phyloP scores from a whole-genome alignment of 1,140 invertebrate genomes.

The Doryteuthis pealeii region DNA sequence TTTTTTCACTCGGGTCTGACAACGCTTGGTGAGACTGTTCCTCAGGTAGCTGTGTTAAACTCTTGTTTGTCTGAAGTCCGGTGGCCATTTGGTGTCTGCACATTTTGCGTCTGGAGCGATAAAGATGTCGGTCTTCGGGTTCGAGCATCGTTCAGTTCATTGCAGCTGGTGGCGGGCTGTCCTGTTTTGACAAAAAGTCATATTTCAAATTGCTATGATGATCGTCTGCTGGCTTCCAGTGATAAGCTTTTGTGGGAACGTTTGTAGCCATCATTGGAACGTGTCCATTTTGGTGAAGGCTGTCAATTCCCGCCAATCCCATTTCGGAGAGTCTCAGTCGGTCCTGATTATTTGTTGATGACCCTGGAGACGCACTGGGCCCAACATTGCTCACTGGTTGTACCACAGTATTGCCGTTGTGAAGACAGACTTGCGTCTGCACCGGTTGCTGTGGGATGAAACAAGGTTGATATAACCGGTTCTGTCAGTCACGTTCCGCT shows the following conservation, averaged over 20 bases:
- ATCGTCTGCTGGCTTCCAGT: conserved; percentile 35
- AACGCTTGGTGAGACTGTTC: conserved; percentile 69
- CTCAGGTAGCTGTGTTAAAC: not conserved
- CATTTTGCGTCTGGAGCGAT: conserved; percentile 50
- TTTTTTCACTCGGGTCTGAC: conserved; percentile 66
- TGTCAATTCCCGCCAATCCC: conserved; percentile 40
- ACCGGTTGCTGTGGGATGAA: not conserved
- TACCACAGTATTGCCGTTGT: conserved; percentile 33
- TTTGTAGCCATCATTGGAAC: too few species aligned
- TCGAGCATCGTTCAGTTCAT: conserved; percentile 11
- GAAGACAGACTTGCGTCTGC: conserved; percentile 33
- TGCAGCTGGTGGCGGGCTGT: not conserved
- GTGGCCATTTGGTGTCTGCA: conserved; percentile 15
- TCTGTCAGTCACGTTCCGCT: not conserved
- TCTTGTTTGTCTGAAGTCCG: conserved; percentile 6
- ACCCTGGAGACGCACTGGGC: conserved; percentile 16
- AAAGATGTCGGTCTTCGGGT: conserved; percentile 44
- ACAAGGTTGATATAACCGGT: not conserved
- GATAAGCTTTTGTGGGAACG: conserved; percentile 26
- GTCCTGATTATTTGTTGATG: conserved; percentile 17
- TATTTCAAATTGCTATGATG: conserved; percentile 21
- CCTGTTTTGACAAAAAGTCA: conserved; percentile 1
- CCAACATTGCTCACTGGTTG: conserved; percentile 29
- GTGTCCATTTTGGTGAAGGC: conserved; percentile 24
- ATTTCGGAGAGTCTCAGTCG: conserved; percentile 40